phyloP scores from a whole-genome alignment of 2,797 vertebrate genomes.

The Cossypha polioptera region DNA sequence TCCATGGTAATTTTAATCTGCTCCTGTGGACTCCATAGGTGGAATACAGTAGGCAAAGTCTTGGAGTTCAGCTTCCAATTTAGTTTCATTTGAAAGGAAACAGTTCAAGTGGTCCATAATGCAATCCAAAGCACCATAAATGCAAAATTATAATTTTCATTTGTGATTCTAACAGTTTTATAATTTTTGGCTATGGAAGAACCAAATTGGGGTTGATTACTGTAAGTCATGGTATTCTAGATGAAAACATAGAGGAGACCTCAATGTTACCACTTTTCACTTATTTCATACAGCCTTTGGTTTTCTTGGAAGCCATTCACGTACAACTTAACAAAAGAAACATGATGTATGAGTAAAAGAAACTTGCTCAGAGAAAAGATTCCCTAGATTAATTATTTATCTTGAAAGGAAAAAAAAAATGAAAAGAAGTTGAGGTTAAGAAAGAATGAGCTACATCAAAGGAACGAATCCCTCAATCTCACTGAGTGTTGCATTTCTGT shows the following conservation, averaged over 20 bases:
- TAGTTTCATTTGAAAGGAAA: not conserved
- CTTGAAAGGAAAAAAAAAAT: not conserved
- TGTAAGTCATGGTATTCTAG: not conserved
- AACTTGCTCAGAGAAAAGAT: not conserved
- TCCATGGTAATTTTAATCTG: not conserved
- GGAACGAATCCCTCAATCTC: not conserved
- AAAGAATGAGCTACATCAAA: not conserved
- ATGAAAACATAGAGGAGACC: not conserved
- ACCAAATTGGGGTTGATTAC: not conserved
- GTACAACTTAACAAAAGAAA: not conserved
- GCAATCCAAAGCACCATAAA: not conserved
- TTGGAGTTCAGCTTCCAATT: not conserved
- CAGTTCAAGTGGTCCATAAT: not conserved
- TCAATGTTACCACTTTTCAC: not conserved
- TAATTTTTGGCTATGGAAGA: slow-evolving; percentile 11
- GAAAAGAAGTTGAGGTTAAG: not conserved
- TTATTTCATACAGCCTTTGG: not conserved
- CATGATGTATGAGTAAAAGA: not conserved
- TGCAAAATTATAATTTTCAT: slow-evolving; percentile 3
- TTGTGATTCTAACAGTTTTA: not conserved
- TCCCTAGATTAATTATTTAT: not conserved
- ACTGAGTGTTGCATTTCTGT: not conserved
- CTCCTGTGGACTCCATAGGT: not conserved
- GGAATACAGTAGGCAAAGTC: not conserved
- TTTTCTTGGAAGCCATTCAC: not conserved